Evolutionary conservation across 92 coral and sea anemone species (phyloP), one percentile per base, ranked within the genome.

Genomic region (Bergia puertoricense): DNA sequence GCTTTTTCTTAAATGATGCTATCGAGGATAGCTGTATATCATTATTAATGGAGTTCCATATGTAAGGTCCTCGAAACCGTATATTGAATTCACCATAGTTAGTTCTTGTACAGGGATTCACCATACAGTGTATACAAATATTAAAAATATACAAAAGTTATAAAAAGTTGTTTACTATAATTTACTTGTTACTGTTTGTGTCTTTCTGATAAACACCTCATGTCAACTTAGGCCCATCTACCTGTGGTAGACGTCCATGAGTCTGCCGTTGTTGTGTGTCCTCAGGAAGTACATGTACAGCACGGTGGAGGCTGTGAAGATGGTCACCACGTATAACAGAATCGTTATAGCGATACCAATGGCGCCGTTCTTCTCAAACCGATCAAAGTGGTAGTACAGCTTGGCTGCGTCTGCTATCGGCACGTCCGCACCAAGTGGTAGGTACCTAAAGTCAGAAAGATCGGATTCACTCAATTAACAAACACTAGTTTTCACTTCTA

Each of bases 321-420:
- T 88, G 39, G 99, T 96, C 74, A 95, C 99, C 36, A 96, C 91
- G 91, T 96, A 96, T 76, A 96, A 90, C 80, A 96, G 94, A 57
- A 96, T 90, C 4, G 99, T 93, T 39, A 96, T 82, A 23, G 96
- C 96, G 76, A 96, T 96, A 0, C 99, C 99, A n/a, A 96, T 94
- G 37, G 98, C 96, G 43, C 99, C 99, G 78, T 95, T 96, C 79
- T 93, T 94, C 86, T 96, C 99, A 81, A 93, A 96, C 41, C 98
- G 96, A 83, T 95, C 96, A 89, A 96, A 96, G 88, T 96, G 99
- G 94, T 98, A 96, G 91, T 96, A 96, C 13, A 96, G 97, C 85
- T 96, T 96, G 97, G 94, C 96, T 18, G 99, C 99, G 56, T 96
- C 99, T 66, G 98, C 99, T 86, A 96, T 94, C 0, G 99, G 98